Percentiles rank a stretch among this genome's conserved stretches.
These are phyloP conservation scores for Syrista parreyssii DNA, from an alignment of 2,888 invertebrate species.

Conservation along the genomic window DNA sequence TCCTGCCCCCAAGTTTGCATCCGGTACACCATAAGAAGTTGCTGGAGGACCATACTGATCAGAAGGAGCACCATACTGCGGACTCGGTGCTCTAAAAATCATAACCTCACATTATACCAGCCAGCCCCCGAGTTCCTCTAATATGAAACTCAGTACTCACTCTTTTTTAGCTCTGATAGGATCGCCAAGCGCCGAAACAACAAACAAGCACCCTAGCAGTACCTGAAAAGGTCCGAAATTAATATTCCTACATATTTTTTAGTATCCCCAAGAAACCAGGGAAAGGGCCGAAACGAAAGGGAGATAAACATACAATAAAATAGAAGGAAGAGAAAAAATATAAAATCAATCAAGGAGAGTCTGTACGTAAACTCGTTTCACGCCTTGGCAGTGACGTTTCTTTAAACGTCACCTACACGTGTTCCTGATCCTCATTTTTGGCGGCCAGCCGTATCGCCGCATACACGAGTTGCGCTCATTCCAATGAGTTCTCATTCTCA, in stretches of 20 bases:
- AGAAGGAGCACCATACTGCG: conserved; percentile 44
- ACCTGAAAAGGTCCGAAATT: conserved; percentile 66
- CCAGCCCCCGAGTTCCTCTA: background rate
- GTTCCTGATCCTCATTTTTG: background rate
- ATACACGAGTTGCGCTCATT: background rate
- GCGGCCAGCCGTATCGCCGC: background rate
- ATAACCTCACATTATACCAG: background rate
- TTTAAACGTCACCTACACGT: background rate
- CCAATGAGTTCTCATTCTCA: background rate
- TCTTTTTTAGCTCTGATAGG: conserved; percentile 60
- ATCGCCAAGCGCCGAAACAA: conserved; percentile 64
- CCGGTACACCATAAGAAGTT: conserved; percentile 31
- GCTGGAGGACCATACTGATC: conserved; percentile 31
- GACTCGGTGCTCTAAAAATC: conserved; percentile 42
- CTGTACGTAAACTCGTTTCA: background rate
- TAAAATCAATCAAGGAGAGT: background rate
- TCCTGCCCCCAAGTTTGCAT: conserved; percentile 20
- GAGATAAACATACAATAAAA: background rate
- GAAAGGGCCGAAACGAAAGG: background rate
- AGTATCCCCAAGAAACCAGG: background rate
- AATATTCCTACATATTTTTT: background rate
- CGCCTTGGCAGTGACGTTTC: background rate
- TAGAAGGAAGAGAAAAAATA: background rate
- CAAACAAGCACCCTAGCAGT: conserved; percentile 71
- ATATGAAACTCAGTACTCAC: conserved; percentile 45